Percentiles rank a stretch among this genome's conserved stretches.
Conservation (phyloP, 2,113 vertebrate species). For the Platichthys flesus region DNA sequence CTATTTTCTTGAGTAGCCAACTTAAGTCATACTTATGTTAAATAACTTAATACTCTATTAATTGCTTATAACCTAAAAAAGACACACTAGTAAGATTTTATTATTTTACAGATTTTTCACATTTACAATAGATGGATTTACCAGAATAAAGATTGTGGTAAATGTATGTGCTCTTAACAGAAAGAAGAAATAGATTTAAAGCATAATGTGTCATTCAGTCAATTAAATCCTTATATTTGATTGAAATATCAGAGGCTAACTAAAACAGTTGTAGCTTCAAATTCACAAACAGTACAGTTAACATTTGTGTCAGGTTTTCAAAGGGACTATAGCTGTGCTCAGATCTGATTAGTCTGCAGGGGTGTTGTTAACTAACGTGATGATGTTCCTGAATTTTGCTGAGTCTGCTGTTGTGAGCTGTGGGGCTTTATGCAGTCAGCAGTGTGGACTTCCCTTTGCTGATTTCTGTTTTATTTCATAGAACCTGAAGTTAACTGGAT, state of each 20-base stretch:
- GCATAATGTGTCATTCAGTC: no score
- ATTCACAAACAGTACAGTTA: background rate
- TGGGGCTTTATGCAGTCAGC: background rate
- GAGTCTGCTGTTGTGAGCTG: slow-evolving; percentile 17
- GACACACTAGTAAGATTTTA: no score
- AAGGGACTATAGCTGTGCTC: background rate
- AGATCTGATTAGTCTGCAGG: slow-evolving; percentile 5
- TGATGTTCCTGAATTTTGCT: slow-evolving; percentile 6
- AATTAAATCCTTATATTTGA: background rate
- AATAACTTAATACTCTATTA: background rate
- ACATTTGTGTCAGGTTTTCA: background rate
- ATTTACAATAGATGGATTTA: no score
- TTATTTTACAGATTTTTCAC: no score
- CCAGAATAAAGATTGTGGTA: no score
- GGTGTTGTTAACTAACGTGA: background rate
- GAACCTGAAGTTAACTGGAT: background rate
- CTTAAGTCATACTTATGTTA: background rate
- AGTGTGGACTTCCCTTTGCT: slow-evolving; percentile 46
- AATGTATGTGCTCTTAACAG: no score
- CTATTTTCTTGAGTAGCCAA: no score
- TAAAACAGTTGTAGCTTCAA: background rate
- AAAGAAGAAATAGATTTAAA: no score
- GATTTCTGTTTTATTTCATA: slow-evolving; percentile 7
- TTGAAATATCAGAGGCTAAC: background rate
- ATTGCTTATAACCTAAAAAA: no score